phyloP scores from a whole-genome alignment of 2,113 vertebrate genomes.

The Athene noctua region DNA sequence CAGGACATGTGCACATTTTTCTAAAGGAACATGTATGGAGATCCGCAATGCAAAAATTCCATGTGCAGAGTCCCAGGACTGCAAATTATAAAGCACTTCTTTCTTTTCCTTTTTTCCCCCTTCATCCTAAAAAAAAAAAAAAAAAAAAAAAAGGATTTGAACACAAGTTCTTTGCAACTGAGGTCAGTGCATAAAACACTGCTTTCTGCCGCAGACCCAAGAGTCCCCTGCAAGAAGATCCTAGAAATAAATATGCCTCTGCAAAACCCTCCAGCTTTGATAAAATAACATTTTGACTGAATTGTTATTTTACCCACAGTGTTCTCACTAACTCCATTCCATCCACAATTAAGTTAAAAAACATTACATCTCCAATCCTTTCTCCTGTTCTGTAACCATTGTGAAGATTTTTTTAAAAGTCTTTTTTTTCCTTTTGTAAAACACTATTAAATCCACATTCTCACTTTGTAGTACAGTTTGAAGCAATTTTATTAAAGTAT shows the following conservation, averaged over 20 bases:
- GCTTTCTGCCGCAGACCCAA: constrained; percentile 4
- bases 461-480: neutral
- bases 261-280: constrained; percentile 24
- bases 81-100: neutral
- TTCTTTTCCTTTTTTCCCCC: neutral
- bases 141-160: neutral
- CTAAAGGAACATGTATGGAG: neutral
- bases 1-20: neutral
- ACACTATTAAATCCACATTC: constrained; percentile 1
- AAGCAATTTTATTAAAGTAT: constrained; percentile 28
- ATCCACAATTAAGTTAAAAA: constrained; percentile 28
- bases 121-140: neutral
- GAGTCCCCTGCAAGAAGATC: neutral
- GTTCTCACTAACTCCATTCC: neutral
- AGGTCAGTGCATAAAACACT: neutral
- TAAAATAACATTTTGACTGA: constrained; percentile 19
- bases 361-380: neutral
- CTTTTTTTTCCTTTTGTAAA: neutral
- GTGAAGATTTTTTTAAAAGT: neutral
- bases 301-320: constrained; percentile 16
- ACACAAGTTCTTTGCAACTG: neutral
- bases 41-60: neutral
- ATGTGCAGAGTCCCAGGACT: neutral
- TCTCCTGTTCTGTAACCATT: neutral
- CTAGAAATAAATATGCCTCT: constrained; percentile 5